A percentile compares a stretch with the other conserved stretches of the same genome.
phyloP scores from a whole-genome alignment of 1,140 invertebrate genomes.

The Eurosta solidaginis region DNA sequence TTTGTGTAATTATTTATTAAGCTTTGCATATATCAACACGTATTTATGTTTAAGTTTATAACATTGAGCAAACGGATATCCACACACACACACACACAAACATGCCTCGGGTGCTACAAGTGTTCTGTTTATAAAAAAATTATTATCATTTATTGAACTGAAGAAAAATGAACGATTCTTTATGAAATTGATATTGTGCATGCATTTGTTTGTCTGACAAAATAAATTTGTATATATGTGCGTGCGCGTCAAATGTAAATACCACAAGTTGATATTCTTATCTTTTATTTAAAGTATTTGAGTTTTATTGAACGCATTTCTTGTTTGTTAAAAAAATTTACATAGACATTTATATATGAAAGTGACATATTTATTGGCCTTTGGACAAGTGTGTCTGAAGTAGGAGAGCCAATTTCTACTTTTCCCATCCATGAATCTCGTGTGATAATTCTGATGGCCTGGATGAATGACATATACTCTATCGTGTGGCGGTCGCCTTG shows the following conservation, averaged over 20 bases:
- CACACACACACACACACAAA: not conserved
- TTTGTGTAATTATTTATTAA: constrained; percentile 7
- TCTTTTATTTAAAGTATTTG: constrained; percentile 26
- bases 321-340: constrained; percentile 17
- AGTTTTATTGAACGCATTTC: not conserved
- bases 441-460: too few relatives aligned
- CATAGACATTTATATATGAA: constrained; percentile 8
- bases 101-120: not conserved
- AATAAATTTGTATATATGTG: not conserved
- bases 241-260: not conserved
- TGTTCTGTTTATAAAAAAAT: constrained; percentile 19
- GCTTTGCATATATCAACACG: not conserved
- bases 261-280: constrained; percentile 7
- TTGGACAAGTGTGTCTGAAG: not conserved
- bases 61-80: not conserved
- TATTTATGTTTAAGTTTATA: not conserved
- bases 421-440: too few relatives aligned
- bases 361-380: not conserved
- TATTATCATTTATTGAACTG: not conserved
- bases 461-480: too few relatives aligned
- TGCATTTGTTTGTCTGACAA: not conserved
- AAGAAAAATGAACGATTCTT: not conserved
- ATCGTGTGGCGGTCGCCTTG: too few relatives aligned
- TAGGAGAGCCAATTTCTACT: too few relatives aligned
- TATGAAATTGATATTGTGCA: constrained; percentile 12